Conservation (phyloP, 1,140 invertebrate genomes). For the Rhynchophorus ferrugineus region DNA sequence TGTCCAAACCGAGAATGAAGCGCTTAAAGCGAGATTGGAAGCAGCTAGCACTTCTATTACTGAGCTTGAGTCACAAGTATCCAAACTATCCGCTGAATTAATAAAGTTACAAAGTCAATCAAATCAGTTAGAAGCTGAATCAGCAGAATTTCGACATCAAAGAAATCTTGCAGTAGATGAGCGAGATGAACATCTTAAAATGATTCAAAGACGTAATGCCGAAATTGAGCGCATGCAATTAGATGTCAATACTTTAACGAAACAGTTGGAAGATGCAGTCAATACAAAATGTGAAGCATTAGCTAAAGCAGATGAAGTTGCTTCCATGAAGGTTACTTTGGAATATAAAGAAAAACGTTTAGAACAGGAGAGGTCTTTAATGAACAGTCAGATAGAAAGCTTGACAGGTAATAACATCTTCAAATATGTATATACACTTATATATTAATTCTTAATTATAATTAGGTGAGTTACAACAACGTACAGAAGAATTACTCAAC, state of each 20-base stretch:
- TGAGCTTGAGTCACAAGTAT: slow-evolving; percentile 55
- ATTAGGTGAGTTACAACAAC: slow-evolving; percentile 62
- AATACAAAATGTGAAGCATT: slow-evolving; percentile 76
- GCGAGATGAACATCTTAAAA: slow-evolving; percentile 58
- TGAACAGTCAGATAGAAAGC: slow-evolving; percentile 67
- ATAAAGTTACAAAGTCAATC: slow-evolving; percentile 54
- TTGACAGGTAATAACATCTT: slow-evolving; percentile 44
- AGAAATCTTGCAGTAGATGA: slow-evolving; percentile 61
- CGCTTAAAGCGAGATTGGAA: slow-evolving; percentile 53
- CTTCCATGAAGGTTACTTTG: slow-evolving; percentile 66
- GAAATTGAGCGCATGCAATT: slow-evolving; percentile 61
- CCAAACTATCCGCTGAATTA: slow-evolving; percentile 52
- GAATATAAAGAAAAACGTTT: slow-evolving; percentile 76
- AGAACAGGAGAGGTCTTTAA: slow-evolving; percentile 66
- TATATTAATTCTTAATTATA: background rate
- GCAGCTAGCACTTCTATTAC: slow-evolving; percentile 52
- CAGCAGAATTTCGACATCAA: slow-evolving; percentile 48
- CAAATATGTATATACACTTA: background rate
- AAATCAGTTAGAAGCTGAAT: slow-evolving; percentile 48
- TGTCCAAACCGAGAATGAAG: slow-evolving; percentile 53
- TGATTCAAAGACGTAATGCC: slow-evolving; percentile 58
- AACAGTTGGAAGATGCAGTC: slow-evolving; percentile 61
- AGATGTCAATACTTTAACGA: slow-evolving; percentile 53
- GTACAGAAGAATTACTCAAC: slow-evolving; percentile 67
- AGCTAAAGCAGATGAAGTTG: slow-evolving; percentile 68